Base-by-base conservation (phyloP, 2,888 invertebrate species). In the Drosophila birchii region DNA sequence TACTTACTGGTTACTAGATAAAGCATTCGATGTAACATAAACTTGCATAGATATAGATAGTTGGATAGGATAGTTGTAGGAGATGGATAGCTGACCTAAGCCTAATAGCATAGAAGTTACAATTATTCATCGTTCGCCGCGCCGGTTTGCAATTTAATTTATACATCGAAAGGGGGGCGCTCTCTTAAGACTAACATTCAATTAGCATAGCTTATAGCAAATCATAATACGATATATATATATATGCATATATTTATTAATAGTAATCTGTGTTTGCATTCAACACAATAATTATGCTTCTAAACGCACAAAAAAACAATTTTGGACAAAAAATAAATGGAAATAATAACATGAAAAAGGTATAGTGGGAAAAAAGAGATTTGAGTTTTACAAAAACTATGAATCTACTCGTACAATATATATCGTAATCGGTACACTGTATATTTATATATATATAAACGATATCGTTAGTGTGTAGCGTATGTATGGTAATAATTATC, bases 131-230 rank as follows among this genome's bases (percentile, higher is more conserved):
- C 54, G 14, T 49, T 39, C 49, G 51, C 70, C 53, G 70, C 44
- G 45, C 60, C 60, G 16, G 70, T 82, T 68, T 66, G 80, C 77
- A 79, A 77, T 75, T 82, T 63, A 70, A 78, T 86, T 80, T 82
- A 83, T 83, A 82, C 86, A 86, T 86, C 86, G 58, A 81, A 79
- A 76, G 75, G 79, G 78, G 78, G 67, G 70, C 66, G 66, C 73
- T 54, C 73, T 76, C 80, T 76, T 78, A 73, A 73, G 57, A 58
- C 32, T 76, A 58, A 54, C 76, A 59, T 67, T 72, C 71, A 53
- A 79, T 55, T 74, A 84, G 86, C 70, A 81, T 82, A 84, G 84
- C 84, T 84, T 84, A 84, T 78, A 84, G 87, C 87, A 82, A 84
- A 87, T 87, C 80, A 85, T 84, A 87, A 84, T 84, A 85, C 86